Evolutionary conservation across 2,797 vertebrate species (phyloP).

Genomic region (Echiichthys vipera): DNA sequence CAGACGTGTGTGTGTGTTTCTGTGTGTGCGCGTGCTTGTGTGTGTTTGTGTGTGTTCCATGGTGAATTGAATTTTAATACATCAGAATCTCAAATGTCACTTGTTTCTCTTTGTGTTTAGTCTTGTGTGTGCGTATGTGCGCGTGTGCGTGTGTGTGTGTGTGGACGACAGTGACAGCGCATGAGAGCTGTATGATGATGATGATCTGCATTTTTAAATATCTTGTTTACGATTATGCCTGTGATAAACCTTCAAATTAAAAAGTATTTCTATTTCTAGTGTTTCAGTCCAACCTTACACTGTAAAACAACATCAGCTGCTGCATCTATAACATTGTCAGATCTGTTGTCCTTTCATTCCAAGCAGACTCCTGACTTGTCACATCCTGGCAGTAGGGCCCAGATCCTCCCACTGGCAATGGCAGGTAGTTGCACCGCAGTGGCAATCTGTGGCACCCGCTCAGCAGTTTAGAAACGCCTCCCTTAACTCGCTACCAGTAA

Average conservation of each 20-base stretch:
- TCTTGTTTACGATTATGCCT: constrained; percentile 84
- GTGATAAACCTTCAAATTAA: constrained; percentile 86
- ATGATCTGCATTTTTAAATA: constrained; percentile 85
- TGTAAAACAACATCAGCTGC: background rate
- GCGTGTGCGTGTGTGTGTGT: constrained; percentile 47
- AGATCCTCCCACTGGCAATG: no score
- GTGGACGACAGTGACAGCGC: constrained; percentile 33
- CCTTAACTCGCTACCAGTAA: no score
- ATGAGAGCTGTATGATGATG: constrained; percentile 51
- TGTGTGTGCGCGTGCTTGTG: constrained; percentile 25
- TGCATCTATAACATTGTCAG: background rate
- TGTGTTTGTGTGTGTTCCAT: constrained; percentile 23
- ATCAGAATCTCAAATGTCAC: constrained; percentile 69
- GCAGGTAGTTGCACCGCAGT: no score
- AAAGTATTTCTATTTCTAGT: constrained; percentile 86
- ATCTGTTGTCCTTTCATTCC: no score
- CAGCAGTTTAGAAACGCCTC: no score
- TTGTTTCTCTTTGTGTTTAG: constrained; percentile 61
- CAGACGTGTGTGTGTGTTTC: constrained; percentile 44
- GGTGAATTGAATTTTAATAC: constrained; percentile 76
- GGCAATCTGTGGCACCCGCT: no score
- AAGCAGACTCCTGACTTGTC: no score
- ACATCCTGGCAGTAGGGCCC: no score
- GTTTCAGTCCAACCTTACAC: constrained; percentile 1
- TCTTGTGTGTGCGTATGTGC: constrained; percentile 46